Evolutionary conservation across 1,140 invertebrate genomes (phyloP).

Genomic region (Spodoptera frugiperda): DNA sequence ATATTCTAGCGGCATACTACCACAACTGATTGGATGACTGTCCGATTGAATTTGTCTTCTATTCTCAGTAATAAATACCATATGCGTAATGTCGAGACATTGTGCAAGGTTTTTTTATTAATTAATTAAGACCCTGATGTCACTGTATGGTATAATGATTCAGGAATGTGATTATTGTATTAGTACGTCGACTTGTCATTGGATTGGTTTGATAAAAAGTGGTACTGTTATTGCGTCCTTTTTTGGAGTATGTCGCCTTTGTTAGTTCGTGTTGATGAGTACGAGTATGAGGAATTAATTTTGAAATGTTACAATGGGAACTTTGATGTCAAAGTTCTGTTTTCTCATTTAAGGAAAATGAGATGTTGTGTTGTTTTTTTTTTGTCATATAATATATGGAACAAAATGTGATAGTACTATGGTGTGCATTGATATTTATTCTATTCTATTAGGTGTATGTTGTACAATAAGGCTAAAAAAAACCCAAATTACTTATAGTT

Average conservation of each 20-base stretch:
- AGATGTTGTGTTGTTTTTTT: too few species aligned
- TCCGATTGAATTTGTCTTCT: conserved; percentile 21
- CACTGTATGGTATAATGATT: conserved; percentile 32
- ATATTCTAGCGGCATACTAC: too few species aligned
- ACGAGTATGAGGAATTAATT: neutral
- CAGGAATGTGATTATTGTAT: conserved; percentile 41
- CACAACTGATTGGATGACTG: conserved; percentile 48
- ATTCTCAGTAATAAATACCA: conserved; percentile 26
- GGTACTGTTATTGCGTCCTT: neutral
- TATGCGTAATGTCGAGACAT: conserved; percentile 16
- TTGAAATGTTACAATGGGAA: too few species aligned
- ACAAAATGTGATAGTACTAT: too few species aligned
- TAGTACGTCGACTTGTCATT: conserved; percentile 16
- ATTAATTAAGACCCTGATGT: conserved; percentile 43
- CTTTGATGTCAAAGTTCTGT: too few species aligned
- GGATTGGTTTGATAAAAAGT: conserved; percentile 2
- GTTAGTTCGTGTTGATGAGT: neutral
- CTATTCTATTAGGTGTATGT: too few species aligned
- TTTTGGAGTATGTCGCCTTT: neutral
- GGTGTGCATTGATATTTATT: too few species aligned
- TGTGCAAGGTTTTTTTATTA: conserved; percentile 44
- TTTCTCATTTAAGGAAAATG: too few species aligned
- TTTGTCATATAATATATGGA: too few species aligned
- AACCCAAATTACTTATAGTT: too few species aligned
- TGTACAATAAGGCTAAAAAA: too few species aligned